Base-by-base conservation (phyloP, 2,888 invertebrate species). In the Bugulina stolonifera region DNA sequence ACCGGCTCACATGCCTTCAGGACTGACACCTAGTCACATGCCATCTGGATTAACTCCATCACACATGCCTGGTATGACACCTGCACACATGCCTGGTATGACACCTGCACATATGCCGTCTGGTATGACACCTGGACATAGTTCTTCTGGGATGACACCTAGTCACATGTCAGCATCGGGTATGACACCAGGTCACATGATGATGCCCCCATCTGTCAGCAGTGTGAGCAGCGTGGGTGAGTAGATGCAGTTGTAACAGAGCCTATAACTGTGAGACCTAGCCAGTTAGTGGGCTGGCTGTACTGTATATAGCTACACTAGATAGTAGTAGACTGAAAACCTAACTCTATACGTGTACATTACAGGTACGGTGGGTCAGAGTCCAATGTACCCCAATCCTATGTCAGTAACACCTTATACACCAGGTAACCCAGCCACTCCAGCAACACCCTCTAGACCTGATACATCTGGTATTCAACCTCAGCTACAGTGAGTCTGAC, bases 391-490 rank as follows among this genome's bases (percentile, higher is more conserved):
- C 34, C 64, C 64, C 27, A 34, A 43, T n/a, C 34, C 52, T 10
- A 43, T 43, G 18, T 93, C 93, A 0, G 90, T 91, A 18, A 90
- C 90, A n/a, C 89, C 89, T 69, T 73, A 72, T n/a, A 88, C 89
- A 2, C 93, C 93, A 0, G 91, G 94, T 35, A 81, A 80, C 0
- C 82, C 82, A 2, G 78, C 80, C 90, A 95, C 94, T 10, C 94
- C 94, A 54, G 85, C 80, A 64, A 81, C 80, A 43, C 84, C 84
- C 55, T 80, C 83, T 32, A 83, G 88, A 73, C 94, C 94, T 55
- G 92, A 93, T 14, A 94, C 95, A 85, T 93, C 95, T 72, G 93
- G 93, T 71, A 94, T 96, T 79, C 88, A 94, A 73, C 97, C 97
- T 32, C 94, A 94, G 81, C 85, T 94, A 81, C 94, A 94, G 93